Percentiles rank a stretch among this genome's conserved stretches.
These are phyloP conservation scores for Pseudocheirus occidentalis DNA, from an alignment of 2,797 vertebrate species.

Conservation along the genomic window DNA sequence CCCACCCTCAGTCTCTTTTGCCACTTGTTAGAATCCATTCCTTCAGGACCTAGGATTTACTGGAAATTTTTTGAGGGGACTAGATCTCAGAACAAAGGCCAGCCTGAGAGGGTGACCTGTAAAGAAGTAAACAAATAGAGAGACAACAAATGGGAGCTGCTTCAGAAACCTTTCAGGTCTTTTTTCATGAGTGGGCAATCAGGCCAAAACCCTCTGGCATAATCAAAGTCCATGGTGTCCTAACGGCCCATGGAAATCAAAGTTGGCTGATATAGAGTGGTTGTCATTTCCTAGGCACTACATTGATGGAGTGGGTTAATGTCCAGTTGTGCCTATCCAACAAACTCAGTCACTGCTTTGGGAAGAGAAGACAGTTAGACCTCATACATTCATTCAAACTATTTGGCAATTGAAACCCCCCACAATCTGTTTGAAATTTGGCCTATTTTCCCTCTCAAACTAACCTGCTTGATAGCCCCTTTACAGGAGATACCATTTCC, in stretches of 20 bases:
- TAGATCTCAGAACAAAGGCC: background rate
- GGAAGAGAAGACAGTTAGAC: background rate
- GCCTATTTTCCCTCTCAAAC: background rate
- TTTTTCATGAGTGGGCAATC: no score
- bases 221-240: background rate
- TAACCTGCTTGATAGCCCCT: background rate
- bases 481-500: background rate
- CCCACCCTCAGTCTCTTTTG: background rate
- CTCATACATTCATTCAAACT: background rate
- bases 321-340: background rate
- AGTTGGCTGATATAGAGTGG: background rate
- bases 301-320: background rate
- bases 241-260: background rate
- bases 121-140: background rate
- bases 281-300: no score
- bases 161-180: background rate
- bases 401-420: background rate
- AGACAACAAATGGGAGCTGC: no score
- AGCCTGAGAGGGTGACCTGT: background rate
- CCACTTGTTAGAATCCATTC: background rate
- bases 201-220: background rate
- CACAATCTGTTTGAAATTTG: no score
- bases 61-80: background rate
- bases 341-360: background rate
- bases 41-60: background rate